These are phyloP conservation scores for Perdix hodgsoniae DNA, from an alignment of 2,797 vertebrate species.

Conservation along the genomic window DNA sequence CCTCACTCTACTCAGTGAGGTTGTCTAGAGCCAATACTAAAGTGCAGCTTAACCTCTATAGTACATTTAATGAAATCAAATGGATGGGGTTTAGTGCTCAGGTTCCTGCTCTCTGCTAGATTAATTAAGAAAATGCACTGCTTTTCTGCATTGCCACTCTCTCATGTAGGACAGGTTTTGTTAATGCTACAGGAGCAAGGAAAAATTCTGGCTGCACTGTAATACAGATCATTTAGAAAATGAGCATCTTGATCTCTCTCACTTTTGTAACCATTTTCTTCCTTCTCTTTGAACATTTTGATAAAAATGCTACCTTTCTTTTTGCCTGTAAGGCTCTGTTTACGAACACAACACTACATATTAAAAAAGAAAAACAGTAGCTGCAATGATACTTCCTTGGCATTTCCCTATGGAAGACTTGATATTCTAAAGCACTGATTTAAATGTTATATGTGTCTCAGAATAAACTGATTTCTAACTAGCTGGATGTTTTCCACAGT, in stretches of 20 bases:
- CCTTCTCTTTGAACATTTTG: neutral
- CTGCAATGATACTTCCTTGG: neutral
- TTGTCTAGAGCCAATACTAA: conserved; percentile 39
- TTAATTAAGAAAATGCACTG: conserved; percentile 73
- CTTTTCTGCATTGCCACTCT: conserved; percentile 40
- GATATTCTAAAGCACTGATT: neutral
- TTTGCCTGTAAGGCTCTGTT: neutral
- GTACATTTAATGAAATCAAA: conserved; percentile 63
- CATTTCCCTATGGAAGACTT: neutral
- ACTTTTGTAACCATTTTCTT: neutral
- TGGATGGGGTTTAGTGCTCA: conserved; percentile 63
- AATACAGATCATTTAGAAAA: neutral
- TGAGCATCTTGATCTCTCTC: neutral
- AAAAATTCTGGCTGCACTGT: neutral
- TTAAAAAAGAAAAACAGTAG: neutral
- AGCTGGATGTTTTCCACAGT: neutral
- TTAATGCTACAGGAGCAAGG: neutral
- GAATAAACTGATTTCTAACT: neutral
- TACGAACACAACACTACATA: neutral
- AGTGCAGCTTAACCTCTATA: conserved; percentile 64
- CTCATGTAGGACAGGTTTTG: conserved; percentile 2
- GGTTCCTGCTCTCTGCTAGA: conserved; percentile 55
- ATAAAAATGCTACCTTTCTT: neutral
- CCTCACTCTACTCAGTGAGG: neutral
- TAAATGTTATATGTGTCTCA: neutral